Evolutionary conservation across 53 echinoderm and acorn worm genomes (phyloP), one percentile per base, ranked within the genome.

Genomic region (Echinometra lucunter): DNA sequence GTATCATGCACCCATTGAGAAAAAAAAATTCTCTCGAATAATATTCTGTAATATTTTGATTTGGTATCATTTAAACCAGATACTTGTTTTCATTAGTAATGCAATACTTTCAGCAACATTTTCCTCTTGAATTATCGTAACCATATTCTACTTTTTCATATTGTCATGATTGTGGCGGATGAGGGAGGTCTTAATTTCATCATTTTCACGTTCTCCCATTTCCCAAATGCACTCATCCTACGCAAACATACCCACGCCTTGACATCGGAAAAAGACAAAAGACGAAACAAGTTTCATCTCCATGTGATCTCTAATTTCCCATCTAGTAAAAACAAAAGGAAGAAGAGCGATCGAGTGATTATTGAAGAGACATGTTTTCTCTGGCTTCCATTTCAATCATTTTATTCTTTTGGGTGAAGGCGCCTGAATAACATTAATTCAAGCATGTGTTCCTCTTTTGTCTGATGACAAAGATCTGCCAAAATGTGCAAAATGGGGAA

Each of bases 241-340:
- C 75, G 75, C 75, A 19, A 53, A 18, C 21, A 40, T 37, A n/a
- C 75, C 75, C 34, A 19, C 37, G 40, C 75, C 37, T 75, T 38
- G 16, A 75, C 16, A 17, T 75, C 1, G 0, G 38, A 18, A 34
- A 38, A 38, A 75, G n/a, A 75, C 67, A 75, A 75, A 75, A 37
- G 37, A 37, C 75, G 16, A 38, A 75, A 17, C 75, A 75, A 17
- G 40, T 75, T 49, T 83, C 83, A 83, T 47, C 19, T 83, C 49
- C 28, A 83, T 83, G 83, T 83, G 83, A 83, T 83, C 45, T 83
- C 83, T 27, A 27, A 83, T 83, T 83, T 83, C 83, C 83, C 28
- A 47, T 49, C n/a, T 83, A 47, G 49, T n/a, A 83, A 83, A 83
- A 83, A 83, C 83, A 83, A 47, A 83, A 47, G 40, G 12, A 32